These are phyloP conservation scores for Bettongia penicillata DNA, from an alignment of 2,113 vertebrate species.

Conservation along the genomic window DNA sequence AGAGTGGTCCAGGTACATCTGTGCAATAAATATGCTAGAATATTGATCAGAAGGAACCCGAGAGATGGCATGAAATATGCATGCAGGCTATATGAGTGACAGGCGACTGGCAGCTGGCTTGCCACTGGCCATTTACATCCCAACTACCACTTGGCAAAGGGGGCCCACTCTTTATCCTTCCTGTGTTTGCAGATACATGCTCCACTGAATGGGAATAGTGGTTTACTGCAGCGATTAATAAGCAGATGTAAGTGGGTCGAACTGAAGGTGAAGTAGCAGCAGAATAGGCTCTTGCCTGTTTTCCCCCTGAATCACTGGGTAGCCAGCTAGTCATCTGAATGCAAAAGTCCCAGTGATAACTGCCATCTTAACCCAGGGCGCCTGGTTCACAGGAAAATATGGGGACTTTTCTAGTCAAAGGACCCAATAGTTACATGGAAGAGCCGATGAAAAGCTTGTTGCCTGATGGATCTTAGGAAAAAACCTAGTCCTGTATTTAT, in stretches of 20 bases:
- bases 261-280: background rate
- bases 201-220: slow-evolving; percentile 34
- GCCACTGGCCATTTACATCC: slow-evolving; percentile 55
- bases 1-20: slow-evolving; percentile 57
- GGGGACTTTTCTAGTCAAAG: background rate
- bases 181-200: slow-evolving; percentile 31
- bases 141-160: slow-evolving; percentile 50
- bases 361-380: slow-evolving; percentile 13
- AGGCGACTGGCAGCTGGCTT: slow-evolving; percentile 31
- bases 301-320: slow-evolving; percentile 28
- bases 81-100: slow-evolving; percentile 44
- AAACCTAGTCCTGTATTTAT: slow-evolving; percentile 47
- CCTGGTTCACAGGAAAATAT: background rate
- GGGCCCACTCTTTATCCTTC: background rate
- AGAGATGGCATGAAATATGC: slow-evolving; percentile 56
- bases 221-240: slow-evolving; percentile 48
- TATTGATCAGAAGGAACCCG: slow-evolving; percentile 59
- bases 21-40: slow-evolving; percentile 64
- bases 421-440: background rate
- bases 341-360: slow-evolving; percentile 37
- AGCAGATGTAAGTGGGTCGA: slow-evolving; percentile 42
- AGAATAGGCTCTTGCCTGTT: slow-evolving; percentile 36
- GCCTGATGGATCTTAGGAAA: slow-evolving; percentile 56
- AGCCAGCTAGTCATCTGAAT: slow-evolving; percentile 26
- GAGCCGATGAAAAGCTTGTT: slow-evolving; percentile 14